Conservation (phyloP, 2,797 vertebrate species). For the Silurus lanzhouensis region DNA sequence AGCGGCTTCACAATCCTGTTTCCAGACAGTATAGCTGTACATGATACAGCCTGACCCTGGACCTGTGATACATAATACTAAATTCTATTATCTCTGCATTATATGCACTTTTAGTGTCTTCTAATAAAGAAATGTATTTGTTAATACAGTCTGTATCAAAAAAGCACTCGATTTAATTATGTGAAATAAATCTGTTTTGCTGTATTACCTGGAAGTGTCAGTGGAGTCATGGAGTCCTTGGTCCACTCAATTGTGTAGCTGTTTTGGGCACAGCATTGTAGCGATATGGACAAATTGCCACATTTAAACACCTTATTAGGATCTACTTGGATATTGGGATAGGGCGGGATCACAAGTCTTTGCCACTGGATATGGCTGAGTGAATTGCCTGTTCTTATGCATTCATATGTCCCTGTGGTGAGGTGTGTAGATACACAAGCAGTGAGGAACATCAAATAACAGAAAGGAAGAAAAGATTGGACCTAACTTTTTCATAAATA, state of each 20-base stretch:
- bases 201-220: constrained; percentile 36
- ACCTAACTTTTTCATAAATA: too few species aligned
- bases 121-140: neutral
- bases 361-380: constrained; percentile 51
- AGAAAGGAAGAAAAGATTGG: neutral
- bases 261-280: constrained; percentile 64
- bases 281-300: fast-evolving
- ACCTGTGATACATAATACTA: constrained; percentile 36
- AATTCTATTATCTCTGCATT: neutral
- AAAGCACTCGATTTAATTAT: neutral
- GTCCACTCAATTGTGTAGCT: constrained; percentile 55
- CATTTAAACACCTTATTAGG: constrained; percentile 46
- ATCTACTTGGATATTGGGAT: constrained; percentile 54
- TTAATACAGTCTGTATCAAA: neutral
- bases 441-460: neutral
- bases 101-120: too few species aligned
- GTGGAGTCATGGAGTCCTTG: neutral
- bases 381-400: neutral
- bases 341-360: constrained; percentile 33
- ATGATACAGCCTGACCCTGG: constrained; percentile 40
- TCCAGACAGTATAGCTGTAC: neutral
- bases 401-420: constrained; percentile 64
- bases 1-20: fast-evolving
- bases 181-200: neutral
- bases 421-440: constrained; percentile 2